Conservation (phyloP, 2,113 vertebrate genomes). For the Urocolius indicus region DNA sequence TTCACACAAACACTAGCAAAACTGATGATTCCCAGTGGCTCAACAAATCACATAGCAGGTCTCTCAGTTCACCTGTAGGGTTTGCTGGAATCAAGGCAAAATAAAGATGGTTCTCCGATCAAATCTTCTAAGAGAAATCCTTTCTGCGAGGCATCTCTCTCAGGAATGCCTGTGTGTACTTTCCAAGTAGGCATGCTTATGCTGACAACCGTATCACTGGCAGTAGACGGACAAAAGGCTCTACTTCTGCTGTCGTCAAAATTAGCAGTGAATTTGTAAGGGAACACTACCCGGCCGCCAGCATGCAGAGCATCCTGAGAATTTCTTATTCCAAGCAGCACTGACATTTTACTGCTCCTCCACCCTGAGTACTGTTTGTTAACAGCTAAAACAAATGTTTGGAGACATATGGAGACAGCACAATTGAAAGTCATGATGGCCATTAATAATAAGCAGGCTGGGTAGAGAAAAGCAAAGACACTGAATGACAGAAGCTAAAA, state of each 20-base stretch:
- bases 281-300: neutral
- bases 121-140: neutral
- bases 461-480: neutral
- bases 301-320: neutral
- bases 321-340: neutral
- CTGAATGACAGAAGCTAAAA: conserved; percentile 2
- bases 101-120: neutral
- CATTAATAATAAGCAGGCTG: neutral
- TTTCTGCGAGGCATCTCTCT: neutral
- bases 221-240: neutral
- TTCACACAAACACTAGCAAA: neutral
- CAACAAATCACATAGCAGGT: neutral
- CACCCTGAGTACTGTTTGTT: neutral
- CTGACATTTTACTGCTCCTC: neutral
- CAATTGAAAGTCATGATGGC: neutral
- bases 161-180: neutral
- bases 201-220: neutral
- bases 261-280: neutral
- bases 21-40: neutral
- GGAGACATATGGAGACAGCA: neutral
- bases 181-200: neutral
- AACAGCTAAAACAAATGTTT: conserved; percentile 10
- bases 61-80: neutral
- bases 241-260: neutral
- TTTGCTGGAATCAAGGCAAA: conserved; percentile 20